Percentiles rank a stretch among this genome's conserved stretches.
phyloP scores from a whole-genome alignment of 92 coral and sea anemone species.

The Parazoanthus swiftii region DNA sequence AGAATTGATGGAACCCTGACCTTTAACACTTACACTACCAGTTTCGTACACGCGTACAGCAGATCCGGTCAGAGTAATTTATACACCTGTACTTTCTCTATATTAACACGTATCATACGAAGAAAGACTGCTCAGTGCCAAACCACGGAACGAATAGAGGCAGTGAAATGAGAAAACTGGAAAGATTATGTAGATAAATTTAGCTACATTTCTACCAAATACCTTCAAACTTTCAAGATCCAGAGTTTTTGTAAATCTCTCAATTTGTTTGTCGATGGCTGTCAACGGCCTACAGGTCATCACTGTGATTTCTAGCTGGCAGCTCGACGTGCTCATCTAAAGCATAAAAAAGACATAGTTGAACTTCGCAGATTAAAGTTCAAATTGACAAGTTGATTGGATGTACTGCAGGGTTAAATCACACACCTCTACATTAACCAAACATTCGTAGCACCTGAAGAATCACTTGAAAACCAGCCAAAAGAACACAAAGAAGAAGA shows the following conservation, averaged over 20 bases:
- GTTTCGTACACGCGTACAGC: no score
- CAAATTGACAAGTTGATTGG: no score
- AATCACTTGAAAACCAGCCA: background rate
- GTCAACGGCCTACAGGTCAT: conserved; percentile 76
- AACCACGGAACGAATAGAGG: no score
- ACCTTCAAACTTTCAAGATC: conserved; percentile 94
- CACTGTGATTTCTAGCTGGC: conserved; percentile 85
- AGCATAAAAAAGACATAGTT: background rate
- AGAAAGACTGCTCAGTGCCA: no score
- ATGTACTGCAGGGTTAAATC: no score
- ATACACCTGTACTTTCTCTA: no score
- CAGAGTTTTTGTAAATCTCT: conserved; percentile 58
- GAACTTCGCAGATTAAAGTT: background rate
- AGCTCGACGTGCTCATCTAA: conserved; percentile 76
- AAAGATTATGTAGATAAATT: no score
- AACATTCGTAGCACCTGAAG: background rate
- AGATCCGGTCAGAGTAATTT: no score
- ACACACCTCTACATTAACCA: background rate
- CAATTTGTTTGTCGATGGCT: conserved; percentile 65
- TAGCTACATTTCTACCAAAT: background rate
- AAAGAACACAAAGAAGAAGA: background rate
- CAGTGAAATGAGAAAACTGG: background rate
- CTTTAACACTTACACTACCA: no score
- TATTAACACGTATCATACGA: no score
- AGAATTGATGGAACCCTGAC: no score